Evolutionary conservation across 2,797 vertebrate species (phyloP), one percentile per base, ranked within the genome.

Genomic region (Chelon labrosus): DNA sequence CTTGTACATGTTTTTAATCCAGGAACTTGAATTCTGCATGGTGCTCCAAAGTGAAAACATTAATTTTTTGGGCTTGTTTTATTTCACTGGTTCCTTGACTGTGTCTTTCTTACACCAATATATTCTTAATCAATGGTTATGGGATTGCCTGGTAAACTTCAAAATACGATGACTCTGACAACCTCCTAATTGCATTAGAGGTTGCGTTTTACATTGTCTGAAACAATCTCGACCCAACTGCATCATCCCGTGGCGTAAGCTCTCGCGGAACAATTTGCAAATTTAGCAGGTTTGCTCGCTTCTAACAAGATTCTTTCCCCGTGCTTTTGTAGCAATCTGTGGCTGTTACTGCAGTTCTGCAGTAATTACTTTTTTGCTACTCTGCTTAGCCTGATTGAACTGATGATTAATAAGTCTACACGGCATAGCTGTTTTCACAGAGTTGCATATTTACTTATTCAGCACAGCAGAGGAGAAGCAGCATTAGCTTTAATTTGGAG

Each of bases 131-230:
- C 44, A 58, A 51, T 31, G 42, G 31, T 2, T 11, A 13, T 49
- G 25, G 14, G 3, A 35, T 58, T 75, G 13, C 41, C 5, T 19
- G 10, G 31, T 42, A 44, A 19, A 58, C 64, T 53, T 49, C 69
- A 13, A 70, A 37, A 59, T 7, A 3, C 71, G 39, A 63, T 42
- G 49, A 58, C 35, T 67, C n/a, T 57, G 47, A 42, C 20, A 59
- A 25, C 5, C 19, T 5, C 16, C 7, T 46, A 16, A 46, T 65
- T 61, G 73, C 38, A 58, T 66, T 65, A 54, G 63, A 70, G 54
- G 37, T 67, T 46, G 10, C 71, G 73, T 77, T 78, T 74, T 59
- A 74, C 69, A 75, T 71, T 50, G 77, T 80, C 54, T 46, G 16
- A 69, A 62, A 60, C 46, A 77, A 25, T 19, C n/a, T 57, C 66